Percentiles rank a stretch among this genome's conserved stretches.
These are phyloP conservation scores for Altica lythri DNA, from an alignment of 2,888 invertebrate species.

Conservation along the genomic window DNA sequence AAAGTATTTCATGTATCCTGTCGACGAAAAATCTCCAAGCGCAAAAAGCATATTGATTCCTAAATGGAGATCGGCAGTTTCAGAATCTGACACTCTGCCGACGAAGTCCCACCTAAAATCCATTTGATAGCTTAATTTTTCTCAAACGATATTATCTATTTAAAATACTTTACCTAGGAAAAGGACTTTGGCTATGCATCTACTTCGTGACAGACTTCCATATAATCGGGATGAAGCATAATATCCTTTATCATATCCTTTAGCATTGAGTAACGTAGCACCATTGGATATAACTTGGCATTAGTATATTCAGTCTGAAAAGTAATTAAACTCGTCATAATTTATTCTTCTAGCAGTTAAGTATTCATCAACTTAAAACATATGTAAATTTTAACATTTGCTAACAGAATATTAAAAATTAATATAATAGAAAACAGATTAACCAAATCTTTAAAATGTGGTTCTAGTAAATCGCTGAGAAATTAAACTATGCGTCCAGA, in stretches of 20 bases:
- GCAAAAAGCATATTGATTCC: slow-evolving; percentile 2
- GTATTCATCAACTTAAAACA: too few relatives aligned
- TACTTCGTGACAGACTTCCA: slow-evolving; percentile 94
- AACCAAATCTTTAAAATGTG: too few relatives aligned
- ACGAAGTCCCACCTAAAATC: slow-evolving; percentile 39
- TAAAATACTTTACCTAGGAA: slow-evolving; percentile 39
- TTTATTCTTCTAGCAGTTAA: too few relatives aligned
- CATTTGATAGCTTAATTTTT: slow-evolving; percentile 1
- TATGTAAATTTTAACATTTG: too few relatives aligned
- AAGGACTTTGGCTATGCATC: slow-evolving; percentile 70
- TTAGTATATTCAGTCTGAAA: slow-evolving; percentile 86
- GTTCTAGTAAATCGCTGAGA: too few relatives aligned
- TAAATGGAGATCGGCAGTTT: slow-evolving; percentile 21
- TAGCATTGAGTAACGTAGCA: slow-evolving; percentile 92
- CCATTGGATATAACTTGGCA: slow-evolving; percentile 91
- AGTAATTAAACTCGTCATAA: too few relatives aligned
- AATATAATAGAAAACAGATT: too few relatives aligned
- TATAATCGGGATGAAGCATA: slow-evolving; percentile 94
- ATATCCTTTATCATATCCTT: slow-evolving; percentile 98
- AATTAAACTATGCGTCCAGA: too few relatives aligned
- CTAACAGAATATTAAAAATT: too few relatives aligned
- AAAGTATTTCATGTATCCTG: too few relatives aligned
- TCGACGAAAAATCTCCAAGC: neutral
- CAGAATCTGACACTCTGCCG: slow-evolving; percentile 39
- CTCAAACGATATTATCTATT: neutral